These are phyloP conservation scores for Coracopsis vasa DNA, from an alignment of 2,113 vertebrate species.

Conservation along the genomic window DNA sequence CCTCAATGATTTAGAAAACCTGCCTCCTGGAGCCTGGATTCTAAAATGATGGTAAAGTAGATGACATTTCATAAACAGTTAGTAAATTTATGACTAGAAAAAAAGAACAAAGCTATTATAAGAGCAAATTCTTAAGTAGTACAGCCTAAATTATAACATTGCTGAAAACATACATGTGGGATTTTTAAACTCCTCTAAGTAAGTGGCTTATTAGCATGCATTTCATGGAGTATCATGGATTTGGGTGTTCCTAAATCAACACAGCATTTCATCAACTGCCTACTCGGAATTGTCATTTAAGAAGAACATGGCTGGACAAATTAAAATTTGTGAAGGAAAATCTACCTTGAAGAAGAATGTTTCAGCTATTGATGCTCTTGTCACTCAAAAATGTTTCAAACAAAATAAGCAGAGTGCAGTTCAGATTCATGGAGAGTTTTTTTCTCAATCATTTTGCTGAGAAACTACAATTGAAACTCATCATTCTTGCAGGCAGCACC, in stretches of 20 bases:
- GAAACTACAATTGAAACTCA: not conserved
- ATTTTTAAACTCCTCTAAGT: not conserved
- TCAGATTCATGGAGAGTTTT: not conserved
- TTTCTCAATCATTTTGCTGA: not conserved
- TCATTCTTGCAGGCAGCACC: not conserved
- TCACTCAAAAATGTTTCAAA: not conserved
- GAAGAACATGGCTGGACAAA: not conserved
- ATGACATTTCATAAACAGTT: not conserved
- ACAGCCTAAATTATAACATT: not conserved
- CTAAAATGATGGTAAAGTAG: not conserved
- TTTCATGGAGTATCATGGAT: not conserved
- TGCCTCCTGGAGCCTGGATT: not conserved
- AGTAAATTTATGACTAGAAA: not conserved
- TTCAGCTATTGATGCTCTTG: not conserved
- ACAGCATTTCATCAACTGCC: not conserved
- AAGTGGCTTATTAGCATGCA: not conserved
- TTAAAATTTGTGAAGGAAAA: not conserved
- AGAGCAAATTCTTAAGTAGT: not conserved
- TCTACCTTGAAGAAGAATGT: not conserved
- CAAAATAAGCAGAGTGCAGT: not conserved
- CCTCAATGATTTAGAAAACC: not conserved
- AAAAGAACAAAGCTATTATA: not conserved
- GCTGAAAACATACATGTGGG: not conserved
- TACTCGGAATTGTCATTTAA: not conserved
- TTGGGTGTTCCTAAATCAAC: not conserved